Evolutionary conservation across 2,888 invertebrate genomes (phyloP).

Genomic region (Plagodis dolabraria): DNA sequence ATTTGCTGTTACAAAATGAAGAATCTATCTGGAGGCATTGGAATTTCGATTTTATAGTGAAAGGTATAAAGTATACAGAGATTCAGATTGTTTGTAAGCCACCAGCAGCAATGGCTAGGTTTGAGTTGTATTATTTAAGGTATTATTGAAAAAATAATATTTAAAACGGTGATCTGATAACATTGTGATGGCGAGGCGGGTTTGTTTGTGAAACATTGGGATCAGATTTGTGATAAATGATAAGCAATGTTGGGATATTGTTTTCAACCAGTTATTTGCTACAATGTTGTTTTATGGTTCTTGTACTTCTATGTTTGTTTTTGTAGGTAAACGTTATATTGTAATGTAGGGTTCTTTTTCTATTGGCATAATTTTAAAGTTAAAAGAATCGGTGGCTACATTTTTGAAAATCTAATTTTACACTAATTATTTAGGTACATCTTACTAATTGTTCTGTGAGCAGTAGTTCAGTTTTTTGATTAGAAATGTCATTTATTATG

Average conservation of each 20-base stretch:
- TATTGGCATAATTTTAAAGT: too few relatives aligned
- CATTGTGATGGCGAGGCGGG: conserved; percentile 34
- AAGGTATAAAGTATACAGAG: background rate
- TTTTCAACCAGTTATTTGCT: conserved; percentile 20
- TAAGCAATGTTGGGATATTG: conserved; percentile 21
- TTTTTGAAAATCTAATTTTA: too few relatives aligned
- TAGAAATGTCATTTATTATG: too few relatives aligned
- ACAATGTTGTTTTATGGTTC: conserved; percentile 11
- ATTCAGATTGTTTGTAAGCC: background rate
- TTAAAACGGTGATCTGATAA: conserved; percentile 47
- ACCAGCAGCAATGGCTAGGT: background rate
- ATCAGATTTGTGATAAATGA: conserved; percentile 33
- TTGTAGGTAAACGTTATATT: too few relatives aligned
- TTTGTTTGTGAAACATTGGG: conserved; percentile 26
- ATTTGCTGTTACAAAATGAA: background rate
- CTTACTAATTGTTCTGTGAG: too few relatives aligned
- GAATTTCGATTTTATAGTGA: conserved; percentile 1
- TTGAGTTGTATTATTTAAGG: conserved; percentile 5
- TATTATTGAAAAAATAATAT: conserved; percentile 24
- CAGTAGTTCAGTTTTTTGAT: too few relatives aligned
- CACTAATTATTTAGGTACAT: too few relatives aligned
- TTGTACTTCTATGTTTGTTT: background rate
- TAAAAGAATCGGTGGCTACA: too few relatives aligned
- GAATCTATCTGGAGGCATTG: background rate
- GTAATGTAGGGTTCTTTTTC: too few relatives aligned